Conservation (phyloP, 2,888 invertebrate species). For the Pegoplata infirma region DNA sequence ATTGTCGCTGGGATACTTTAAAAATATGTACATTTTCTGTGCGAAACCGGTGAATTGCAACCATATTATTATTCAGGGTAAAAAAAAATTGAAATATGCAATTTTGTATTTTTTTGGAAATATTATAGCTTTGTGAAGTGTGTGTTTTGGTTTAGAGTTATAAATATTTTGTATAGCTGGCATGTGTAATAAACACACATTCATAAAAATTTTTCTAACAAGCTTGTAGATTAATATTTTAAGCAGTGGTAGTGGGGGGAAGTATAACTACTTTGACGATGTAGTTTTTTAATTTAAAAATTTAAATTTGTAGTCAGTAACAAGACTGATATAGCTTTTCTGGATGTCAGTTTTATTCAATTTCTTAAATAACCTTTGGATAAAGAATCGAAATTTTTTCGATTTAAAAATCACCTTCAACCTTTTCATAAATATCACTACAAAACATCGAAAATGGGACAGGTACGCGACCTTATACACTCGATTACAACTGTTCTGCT, state of each 20-base stretch:
- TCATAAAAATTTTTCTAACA: conserved; percentile 27
- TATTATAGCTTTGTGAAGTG: conserved; percentile 17
- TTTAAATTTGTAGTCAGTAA: no score
- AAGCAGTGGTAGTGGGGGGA: neutral
- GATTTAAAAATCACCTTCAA: no score
- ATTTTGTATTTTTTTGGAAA: conserved; percentile 19
- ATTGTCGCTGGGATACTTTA: no score
- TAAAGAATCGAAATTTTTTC: no score
- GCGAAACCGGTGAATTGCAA: conserved; percentile 12
- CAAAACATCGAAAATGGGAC: no score
- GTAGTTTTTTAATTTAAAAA: no score
- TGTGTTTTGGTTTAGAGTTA: conserved; percentile 26
- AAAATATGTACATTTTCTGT: neutral
- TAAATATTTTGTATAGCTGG: conserved; percentile 16
- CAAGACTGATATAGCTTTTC: no score
- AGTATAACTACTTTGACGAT: conserved; percentile 6
- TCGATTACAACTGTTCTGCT: no score
- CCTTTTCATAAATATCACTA: no score
- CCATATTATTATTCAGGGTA: conserved; percentile 11
- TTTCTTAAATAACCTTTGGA: no score
- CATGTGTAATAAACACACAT: neutral
- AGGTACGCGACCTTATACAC: no score
- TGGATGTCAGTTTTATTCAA: no score
- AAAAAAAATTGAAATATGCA: conserved; percentile 25
- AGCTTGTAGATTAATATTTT: conserved; percentile 1